phyloP scores from a whole-genome alignment of 2,888 invertebrate genomes.

The Conomelus anceps region DNA sequence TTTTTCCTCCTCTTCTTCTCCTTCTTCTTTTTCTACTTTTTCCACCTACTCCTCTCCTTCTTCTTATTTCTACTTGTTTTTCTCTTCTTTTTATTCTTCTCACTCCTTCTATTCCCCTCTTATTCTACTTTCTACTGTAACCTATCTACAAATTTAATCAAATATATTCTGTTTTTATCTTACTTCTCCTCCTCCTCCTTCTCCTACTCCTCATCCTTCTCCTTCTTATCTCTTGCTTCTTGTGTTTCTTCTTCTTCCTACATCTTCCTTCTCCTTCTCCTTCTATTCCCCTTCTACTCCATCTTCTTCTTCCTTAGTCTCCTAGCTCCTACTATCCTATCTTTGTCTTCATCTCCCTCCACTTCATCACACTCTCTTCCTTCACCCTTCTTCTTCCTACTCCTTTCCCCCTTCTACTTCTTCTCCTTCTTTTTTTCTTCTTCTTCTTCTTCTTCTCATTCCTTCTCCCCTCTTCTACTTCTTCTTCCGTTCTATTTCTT shows the following conservation, averaged over 20 bases:
- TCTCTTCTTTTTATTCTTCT: too few relatives aligned
- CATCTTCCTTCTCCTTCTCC: neutral
- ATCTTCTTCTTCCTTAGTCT: neutral
- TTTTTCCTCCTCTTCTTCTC: too few relatives aligned
- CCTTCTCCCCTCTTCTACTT: neutral
- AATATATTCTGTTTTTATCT: neutral
- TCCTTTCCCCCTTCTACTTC: neutral
- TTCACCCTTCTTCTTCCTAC: neutral
- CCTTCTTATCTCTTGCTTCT: neutral
- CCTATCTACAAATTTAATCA: too few relatives aligned
- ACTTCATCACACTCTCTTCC: too few relatives aligned
- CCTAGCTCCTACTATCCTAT: neutral
- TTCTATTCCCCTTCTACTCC: neutral
- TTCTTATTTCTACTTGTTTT: too few relatives aligned
- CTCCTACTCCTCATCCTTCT: neutral
- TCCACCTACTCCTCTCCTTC: too few relatives aligned
- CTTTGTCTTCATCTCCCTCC: neutral
- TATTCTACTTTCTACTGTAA: too few relatives aligned
- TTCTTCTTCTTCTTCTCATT: neutral
- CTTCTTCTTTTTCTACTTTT: too few relatives aligned
- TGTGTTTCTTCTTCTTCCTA: neutral
- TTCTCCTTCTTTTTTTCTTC: neutral
- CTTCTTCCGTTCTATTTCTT: neutral
- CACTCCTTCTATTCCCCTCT: too few relatives aligned
- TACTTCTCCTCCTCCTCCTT: too few relatives aligned